Evolutionary conservation across 2,888 invertebrate species (phyloP), one percentile per base, ranked within the genome.

Genomic region (Leptarthrus brevirostris): DNA sequence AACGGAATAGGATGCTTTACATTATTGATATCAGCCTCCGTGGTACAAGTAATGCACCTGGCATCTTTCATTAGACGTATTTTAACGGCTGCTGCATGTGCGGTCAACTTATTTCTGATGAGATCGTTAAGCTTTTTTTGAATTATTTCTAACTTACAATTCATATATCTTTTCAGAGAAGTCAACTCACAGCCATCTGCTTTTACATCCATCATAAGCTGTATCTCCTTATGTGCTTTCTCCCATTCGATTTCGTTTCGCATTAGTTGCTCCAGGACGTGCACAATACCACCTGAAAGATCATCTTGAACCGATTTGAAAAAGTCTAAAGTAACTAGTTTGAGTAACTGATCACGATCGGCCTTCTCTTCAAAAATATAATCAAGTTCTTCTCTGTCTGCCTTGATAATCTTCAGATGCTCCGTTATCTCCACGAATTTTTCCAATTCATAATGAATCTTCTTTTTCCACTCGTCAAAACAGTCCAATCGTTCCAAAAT

Each of bases 351-450:
- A 49, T 34, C 34, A 14, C 72, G 72, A 26, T 72, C 34, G 8
- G 49, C 47, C 10, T 72, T 72, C 22, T 56, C 61, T 10, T 61
- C 18, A 18, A 72, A 72, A 4, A 72, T 10, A 34, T 58, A 72
- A 18, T 72, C 72, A 3, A 72, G n/a, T 58, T 72, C 72, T 20
- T 72, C 72, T 18, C 61, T 40, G 36, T 72, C 72, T 4, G 72
- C 56, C 30, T 72, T 72, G 2, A 58, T 72, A 10, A 47, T 61
- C 5, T 47, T 40, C 5, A 72, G 18, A 30, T 16, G n/a, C 18
- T 72, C 72, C 0, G 47, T 58, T 18, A 49, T 14, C 47, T 72
- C 72, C 16, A 16, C 61, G n/a, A 72, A 30, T n/a, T 20, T 49
- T 34, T 69, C 69, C 3, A 69, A 20, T 14, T 52, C 14, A 6